Evolutionary conservation across 2,888 invertebrate genomes (phyloP).

Genomic region (Tachina fera): DNA sequence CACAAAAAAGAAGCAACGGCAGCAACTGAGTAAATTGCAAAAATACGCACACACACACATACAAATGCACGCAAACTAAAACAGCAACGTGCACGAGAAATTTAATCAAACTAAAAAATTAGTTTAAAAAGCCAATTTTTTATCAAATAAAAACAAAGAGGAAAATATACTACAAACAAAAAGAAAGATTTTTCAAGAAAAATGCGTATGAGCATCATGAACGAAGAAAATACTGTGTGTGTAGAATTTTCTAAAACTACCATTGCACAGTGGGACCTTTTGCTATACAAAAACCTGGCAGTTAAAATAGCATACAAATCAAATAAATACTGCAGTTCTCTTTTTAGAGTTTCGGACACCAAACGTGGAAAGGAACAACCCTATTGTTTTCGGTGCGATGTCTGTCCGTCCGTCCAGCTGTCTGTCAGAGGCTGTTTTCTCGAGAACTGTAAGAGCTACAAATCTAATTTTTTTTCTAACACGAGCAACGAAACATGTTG

Average conservation of each 20-base stretch:
- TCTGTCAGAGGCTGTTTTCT: no score
- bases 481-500: no score
- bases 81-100: constrained; percentile 45
- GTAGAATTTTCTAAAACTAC: neutral
- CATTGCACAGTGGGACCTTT: neutral
- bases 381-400: no score
- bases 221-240: neutral
- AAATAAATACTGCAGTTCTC: no score
- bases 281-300: neutral
- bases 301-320: no score
- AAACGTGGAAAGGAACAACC: no score
- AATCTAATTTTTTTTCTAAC: no score
- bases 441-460: no score
- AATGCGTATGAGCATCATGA: constrained; percentile 52
- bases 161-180: neutral
- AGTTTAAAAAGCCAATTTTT: constrained; percentile 28
- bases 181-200: constrained; percentile 23
- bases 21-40: constrained; percentile 42
- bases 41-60: neutral
- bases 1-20: neutral
- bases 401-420: no score
- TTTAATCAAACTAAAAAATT: constrained; percentile 60
- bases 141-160: neutral
- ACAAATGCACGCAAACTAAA: neutral
- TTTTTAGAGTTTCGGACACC: no score